Conservation (phyloP, 2,797 vertebrate genomes). For the Pangasius larnaudii region DNA sequence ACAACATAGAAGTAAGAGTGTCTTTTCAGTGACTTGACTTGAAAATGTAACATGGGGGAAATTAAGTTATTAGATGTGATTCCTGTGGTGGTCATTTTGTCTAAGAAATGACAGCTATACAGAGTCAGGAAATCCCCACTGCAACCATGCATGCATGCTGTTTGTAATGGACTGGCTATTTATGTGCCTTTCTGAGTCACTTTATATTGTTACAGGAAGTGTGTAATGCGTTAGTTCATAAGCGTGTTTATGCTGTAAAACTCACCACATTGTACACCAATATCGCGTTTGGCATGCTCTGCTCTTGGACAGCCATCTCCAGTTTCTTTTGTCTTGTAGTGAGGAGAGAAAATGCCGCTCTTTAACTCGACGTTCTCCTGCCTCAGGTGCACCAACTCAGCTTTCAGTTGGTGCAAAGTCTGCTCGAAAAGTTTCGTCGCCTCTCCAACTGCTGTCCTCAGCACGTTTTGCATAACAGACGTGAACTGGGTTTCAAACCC, state of each 20-base stretch:
- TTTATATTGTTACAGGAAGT: slow-evolving; percentile 55
- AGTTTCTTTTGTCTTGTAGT: neutral
- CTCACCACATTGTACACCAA: slow-evolving; percentile 75
- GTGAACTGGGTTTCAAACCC: slow-evolving; percentile 71
- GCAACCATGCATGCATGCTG: neutral
- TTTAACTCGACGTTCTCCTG: slow-evolving; percentile 71
- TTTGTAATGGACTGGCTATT: slow-evolving; percentile 11
- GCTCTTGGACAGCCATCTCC: neutral
- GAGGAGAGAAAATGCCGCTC: slow-evolving; percentile 23
- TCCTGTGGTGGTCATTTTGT: neutral
- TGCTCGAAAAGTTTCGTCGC: slow-evolving; percentile 76
- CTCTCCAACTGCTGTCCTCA: slow-evolving; percentile 69
- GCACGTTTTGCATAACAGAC: slow-evolving; percentile 72
- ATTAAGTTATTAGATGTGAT: neutral
- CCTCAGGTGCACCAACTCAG: slow-evolving; percentile 67
- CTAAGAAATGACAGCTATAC: neutral
- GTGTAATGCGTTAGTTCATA: slow-evolving; percentile 22
- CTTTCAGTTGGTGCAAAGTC: slow-evolving; percentile 72
- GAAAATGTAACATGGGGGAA: neutral
- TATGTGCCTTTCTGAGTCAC: neutral
- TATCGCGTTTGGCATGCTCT: slow-evolving; percentile 59
- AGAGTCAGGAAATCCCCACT: slow-evolving; percentile 10
- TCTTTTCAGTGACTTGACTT: neutral
- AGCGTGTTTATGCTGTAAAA: slow-evolving; percentile 12
- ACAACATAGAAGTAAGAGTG: too few species aligned